A percentile compares a stretch with the other conserved stretches of the same genome.
Conservation (phyloP, 2,797 vertebrate genomes). For the Parauchenoglanis ngamensis region DNA sequence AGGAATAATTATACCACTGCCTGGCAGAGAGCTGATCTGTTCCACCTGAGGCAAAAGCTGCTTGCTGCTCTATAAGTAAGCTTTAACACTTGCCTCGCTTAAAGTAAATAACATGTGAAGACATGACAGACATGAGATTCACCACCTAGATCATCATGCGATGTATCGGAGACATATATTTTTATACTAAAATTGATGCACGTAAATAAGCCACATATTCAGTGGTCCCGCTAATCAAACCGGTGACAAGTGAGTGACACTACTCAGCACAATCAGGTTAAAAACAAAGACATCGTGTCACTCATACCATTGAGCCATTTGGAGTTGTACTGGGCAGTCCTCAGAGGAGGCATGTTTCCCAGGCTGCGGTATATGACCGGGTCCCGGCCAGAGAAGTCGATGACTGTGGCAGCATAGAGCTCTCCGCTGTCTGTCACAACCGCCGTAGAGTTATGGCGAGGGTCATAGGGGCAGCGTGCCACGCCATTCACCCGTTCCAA, state of each 20-base stretch:
- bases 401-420: slow-evolving; percentile 95
- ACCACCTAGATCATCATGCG: neutral
- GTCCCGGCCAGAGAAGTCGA: slow-evolving; percentile 97
- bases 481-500: slow-evolving; percentile 94
- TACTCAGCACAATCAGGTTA: neutral
- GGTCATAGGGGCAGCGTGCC: slow-evolving; percentile 95
- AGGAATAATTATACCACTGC: slow-evolving; percentile 75
- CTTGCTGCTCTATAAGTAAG: slow-evolving; percentile 26
- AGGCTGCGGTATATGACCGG: slow-evolving; percentile 98
- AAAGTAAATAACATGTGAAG: slow-evolving; percentile 17
- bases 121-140: neutral
- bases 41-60: slow-evolving; percentile 44
- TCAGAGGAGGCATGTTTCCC: slow-evolving; percentile 89
- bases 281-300: neutral
- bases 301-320: slow-evolving; percentile 96
- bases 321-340: slow-evolving; percentile 98
- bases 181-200: neutral
- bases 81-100: slow-evolving; percentile 32
- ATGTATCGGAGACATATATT: neutral
- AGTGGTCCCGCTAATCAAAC: neutral
- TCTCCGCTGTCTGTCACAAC: slow-evolving; percentile 95
- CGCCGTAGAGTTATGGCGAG: slow-evolving; percentile 95
- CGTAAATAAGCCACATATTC: neutral
- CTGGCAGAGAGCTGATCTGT: slow-evolving; percentile 64
- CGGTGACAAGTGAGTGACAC: neutral